Evolutionary conservation across 2,888 invertebrate species (phyloP).

Genomic region (Himalopsyche japonica): DNA sequence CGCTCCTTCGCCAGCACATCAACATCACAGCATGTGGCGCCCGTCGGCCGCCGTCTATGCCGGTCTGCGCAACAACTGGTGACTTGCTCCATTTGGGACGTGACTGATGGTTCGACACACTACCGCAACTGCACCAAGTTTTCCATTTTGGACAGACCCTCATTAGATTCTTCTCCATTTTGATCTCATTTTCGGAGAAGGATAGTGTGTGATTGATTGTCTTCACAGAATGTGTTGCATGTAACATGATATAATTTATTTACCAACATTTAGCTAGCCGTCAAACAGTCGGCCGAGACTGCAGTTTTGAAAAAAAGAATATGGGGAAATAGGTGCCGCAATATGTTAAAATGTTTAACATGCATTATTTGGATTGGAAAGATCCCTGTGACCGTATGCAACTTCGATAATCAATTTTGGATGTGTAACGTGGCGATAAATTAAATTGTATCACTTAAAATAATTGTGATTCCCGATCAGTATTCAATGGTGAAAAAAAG

Average conservation of each 20-base stretch:
- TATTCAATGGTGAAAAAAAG: neutral
- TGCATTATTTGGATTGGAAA: neutral
- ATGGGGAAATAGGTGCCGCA: too few species aligned
- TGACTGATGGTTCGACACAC: neutral
- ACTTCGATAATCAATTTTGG: neutral
- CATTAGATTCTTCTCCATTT: neutral
- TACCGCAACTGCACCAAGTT: neutral
- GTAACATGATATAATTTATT: neutral
- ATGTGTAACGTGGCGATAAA: neutral
- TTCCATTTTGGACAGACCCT: neutral
- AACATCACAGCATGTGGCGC: neutral
- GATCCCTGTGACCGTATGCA: neutral
- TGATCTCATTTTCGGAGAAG: neutral
- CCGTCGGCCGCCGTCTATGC: neutral
- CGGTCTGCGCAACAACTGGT: neutral
- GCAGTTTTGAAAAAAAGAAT: neutral
- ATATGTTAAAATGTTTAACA: neutral
- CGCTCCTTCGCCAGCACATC: neutral
- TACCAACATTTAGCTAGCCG: neutral
- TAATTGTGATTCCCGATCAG: neutral
- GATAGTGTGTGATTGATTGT: neutral
- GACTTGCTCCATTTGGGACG: neutral
- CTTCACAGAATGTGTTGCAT: neutral
- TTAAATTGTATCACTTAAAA: neutral
- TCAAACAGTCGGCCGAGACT: neutral